These are phyloP conservation scores for Ophion slaviceki DNA, from an alignment of 2,888 invertebrate genomes.

Conservation along the genomic window DNA sequence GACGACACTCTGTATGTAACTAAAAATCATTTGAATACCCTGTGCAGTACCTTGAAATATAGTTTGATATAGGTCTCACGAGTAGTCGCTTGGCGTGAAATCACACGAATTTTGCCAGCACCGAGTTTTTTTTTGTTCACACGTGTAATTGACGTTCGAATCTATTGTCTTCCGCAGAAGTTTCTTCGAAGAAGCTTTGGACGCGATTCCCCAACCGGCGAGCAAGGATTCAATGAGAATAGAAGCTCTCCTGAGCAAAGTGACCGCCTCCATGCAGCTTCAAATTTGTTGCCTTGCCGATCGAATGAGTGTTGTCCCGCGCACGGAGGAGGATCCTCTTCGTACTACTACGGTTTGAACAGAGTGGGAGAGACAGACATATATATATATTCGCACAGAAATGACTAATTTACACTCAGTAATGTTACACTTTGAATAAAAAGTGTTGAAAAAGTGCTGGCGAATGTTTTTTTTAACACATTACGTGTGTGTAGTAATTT, in stretches of 20 bases:
- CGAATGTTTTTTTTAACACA: neutral
- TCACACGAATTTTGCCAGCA: too few species aligned
- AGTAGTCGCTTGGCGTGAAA: too few species aligned
- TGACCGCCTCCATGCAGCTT: conserved; percentile 78
- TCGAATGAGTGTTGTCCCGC: conserved; percentile 47
- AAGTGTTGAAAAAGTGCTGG: conserved; percentile 39
- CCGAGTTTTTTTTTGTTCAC: too few species aligned
- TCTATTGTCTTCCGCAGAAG: conserved; percentile 84
- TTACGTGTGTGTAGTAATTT: too few species aligned
- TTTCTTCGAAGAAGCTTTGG: conserved; percentile 92
- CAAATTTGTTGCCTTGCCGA: conserved; percentile 79
- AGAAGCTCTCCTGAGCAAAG: conserved; percentile 79
- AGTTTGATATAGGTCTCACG: too few species aligned
- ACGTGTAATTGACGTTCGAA: neutral
- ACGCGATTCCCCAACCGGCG: conserved; percentile 89
- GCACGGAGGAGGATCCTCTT: conserved; percentile 59
- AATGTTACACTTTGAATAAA: conserved; percentile 37
- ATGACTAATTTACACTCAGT: neutral
- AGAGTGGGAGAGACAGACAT: neutral
- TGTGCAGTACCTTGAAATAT: too few species aligned
- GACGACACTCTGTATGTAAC: too few species aligned
- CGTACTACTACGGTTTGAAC: conserved; percentile 71
- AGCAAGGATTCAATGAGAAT: conserved; percentile 83
- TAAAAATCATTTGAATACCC: too few species aligned
- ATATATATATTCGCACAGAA: neutral